Conservation (phyloP, 2,113 vertebrate genomes). For the Pica pica region DNA sequence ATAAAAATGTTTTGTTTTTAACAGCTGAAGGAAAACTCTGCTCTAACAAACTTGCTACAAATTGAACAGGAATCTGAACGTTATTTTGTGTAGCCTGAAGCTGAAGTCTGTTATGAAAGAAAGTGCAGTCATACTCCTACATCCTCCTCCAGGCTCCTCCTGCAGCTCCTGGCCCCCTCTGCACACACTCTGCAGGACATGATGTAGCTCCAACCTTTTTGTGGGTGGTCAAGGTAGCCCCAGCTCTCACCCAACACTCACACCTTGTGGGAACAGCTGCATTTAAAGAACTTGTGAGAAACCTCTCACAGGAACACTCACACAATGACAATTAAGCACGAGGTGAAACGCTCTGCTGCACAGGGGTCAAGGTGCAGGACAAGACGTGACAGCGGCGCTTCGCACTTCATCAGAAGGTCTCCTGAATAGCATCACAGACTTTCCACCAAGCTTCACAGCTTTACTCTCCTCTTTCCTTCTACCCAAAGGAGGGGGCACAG, state of each 20-base stretch:
- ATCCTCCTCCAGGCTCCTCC: background rate
- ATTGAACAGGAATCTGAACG: background rate
- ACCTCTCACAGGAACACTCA: background rate
- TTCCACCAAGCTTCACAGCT: background rate
- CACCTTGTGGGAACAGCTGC: background rate
- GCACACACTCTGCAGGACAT: rapidly evolving
- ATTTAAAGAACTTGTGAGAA: background rate
- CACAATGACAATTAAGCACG: background rate
- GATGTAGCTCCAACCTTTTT: background rate
- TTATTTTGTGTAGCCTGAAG: background rate
- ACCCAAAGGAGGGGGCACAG: background rate
- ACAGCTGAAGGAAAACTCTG: background rate
- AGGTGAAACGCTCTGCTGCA: background rate
- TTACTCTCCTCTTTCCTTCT: background rate
- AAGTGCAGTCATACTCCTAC: background rate
- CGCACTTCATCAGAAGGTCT: background rate
- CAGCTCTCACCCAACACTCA: background rate
- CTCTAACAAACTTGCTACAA: background rate
- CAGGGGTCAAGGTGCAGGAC: background rate
- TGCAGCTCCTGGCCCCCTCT: background rate
- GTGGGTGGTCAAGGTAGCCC: background rate
- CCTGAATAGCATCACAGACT: background rate
- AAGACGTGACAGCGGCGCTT: rapidly evolving
- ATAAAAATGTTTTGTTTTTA: background rate
- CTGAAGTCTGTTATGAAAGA: background rate